Base-by-base conservation (phyloP, 2,113 vertebrate species). In the Leucosticte australis region DNA sequence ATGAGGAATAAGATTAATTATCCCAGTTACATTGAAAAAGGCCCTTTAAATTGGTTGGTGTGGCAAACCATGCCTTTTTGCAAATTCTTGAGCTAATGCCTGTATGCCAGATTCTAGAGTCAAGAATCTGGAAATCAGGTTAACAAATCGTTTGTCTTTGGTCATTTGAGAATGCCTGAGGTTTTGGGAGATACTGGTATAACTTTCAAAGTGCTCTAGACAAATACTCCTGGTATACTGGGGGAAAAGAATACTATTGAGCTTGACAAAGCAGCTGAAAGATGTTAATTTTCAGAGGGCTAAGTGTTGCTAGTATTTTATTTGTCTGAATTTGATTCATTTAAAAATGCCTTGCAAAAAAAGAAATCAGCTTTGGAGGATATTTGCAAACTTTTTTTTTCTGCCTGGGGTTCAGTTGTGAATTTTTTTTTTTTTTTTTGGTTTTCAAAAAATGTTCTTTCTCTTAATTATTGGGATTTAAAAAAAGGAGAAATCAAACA, bases 151-250 rank as follows among this genome's bases (percentile, higher is more conserved):
- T 15, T 8, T 14, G 12, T 16, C 13, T 37, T 41, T 74, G 22
- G n/a, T 50, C 2, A 4, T 77, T 50, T 55, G 44, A 50, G 28
- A 15, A 16, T n/a, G 44, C 28, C 33, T 60, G 44, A 75, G 42
- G 4, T 35, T 73, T 63, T 2, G 1, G 23, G 49, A 80, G 24
- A 7, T 1, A 13, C 4, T 47, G 0, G 1, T 20, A 3, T 5
- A 57, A 76, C 6, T 44, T 52, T 11, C 5, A 22, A 15, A 14
- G 13, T 46, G 15, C 12, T 60, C 35, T 42, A 17, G 11, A 27
- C 5, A 35, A 70, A n/a, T 10, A 5, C 2, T 68, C 6, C 13
- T n/a, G 1, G 26, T 50, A 13, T 26, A 16, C 9, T 11, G 20
- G 2, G 52, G 23, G 5, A 33, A 18, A 35, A 57, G 33, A n/a